Evolutionary conservation across 2,113 vertebrate species (phyloP), one percentile per base, ranked within the genome.

Genomic region (Notarius quadriscutis): DNA sequence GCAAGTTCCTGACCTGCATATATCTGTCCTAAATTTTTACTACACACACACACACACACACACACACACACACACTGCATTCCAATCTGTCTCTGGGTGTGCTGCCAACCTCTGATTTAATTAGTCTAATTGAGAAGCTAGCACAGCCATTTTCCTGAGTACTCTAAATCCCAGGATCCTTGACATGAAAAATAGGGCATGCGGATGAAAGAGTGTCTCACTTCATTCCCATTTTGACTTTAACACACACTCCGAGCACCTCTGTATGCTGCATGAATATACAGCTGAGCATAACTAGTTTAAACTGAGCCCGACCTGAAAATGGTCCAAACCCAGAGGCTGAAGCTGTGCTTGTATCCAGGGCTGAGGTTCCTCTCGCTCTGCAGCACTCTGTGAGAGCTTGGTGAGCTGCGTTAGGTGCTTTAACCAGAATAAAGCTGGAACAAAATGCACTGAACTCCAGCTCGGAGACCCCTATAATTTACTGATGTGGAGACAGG

Each of bases 51-150:
- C 57, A 84, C 90, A 75, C 71, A 79, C 81, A 69, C 85, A 74
- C 60, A 85, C 78, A 63, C 85, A 81, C 85, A 87, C 71, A 82
- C 12, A 78, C 82, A 60, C 51, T 41, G 75, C 74, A 69, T 71
- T 55, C 87, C 88, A 86, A 82, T 88, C 86, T 89, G 91, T 88
- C 88, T 87, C 88, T 25, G 82, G 86, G 86, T 89, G 84, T 88
- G 87, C 88, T 30, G 89, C 90, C 92, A 82, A 91, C 90, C 90
- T 90, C 11, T 88, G 80, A 90, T 93, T 93, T 94, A 95, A 94
- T 94, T 93, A 93, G 93, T 91, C 92, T 94, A 94, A 95, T 94
- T 94, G 94, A 93, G 92, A 93, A 89, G 91, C 84, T 87, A 92
- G 92, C 93, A 92, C 92, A 93, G 92, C 92, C 91, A 91, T 95